Conservation (phyloP, 1,140 invertebrate species). For the Saccostrea cuccullata region DNA sequence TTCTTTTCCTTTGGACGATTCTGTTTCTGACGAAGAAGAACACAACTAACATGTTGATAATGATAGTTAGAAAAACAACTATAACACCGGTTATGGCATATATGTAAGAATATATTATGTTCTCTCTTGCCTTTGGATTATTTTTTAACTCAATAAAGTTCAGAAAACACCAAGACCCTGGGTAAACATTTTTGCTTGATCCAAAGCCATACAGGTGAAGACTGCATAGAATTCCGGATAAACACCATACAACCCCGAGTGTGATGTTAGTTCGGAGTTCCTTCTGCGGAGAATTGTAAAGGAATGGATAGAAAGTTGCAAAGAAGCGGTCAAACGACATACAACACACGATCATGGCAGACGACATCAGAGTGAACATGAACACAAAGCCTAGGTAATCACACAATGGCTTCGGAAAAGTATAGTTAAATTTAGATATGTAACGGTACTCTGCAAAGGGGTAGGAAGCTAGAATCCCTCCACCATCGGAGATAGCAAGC, state of each 20-base stretch:
- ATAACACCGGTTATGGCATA: constrained; percentile 61
- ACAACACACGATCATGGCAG: constrained; percentile 73
- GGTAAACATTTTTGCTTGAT: constrained; percentile 68
- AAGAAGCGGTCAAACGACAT: constrained; percentile 78
- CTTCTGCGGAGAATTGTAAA: constrained; percentile 70
- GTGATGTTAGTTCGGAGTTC: constrained; percentile 59
- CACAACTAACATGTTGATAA: constrained; percentile 61
- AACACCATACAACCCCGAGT: constrained; percentile 66
- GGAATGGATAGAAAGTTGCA: constrained; percentile 75
- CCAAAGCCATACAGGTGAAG: constrained; percentile 77
- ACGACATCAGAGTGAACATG: constrained; percentile 1
- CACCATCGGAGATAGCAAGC: constrained; percentile 26
- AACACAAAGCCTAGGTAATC: constrained; percentile 15
- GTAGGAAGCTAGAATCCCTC: neutral
- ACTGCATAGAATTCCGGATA: constrained; percentile 67
- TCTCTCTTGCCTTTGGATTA: constrained; percentile 59
- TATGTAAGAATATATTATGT: constrained; percentile 69
- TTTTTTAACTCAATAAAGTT: constrained; percentile 66
- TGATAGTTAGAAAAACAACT: constrained; percentile 70
- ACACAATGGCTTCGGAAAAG: neutral
- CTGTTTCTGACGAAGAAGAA: constrained; percentile 22
- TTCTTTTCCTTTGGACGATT: neutral
- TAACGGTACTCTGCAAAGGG: constrained; percentile 21
- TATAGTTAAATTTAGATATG: neutral
- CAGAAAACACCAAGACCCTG: constrained; percentile 78